Evolutionary conservation across 2,888 invertebrate genomes (phyloP).

Genomic region (Acrobasis consociella): DNA sequence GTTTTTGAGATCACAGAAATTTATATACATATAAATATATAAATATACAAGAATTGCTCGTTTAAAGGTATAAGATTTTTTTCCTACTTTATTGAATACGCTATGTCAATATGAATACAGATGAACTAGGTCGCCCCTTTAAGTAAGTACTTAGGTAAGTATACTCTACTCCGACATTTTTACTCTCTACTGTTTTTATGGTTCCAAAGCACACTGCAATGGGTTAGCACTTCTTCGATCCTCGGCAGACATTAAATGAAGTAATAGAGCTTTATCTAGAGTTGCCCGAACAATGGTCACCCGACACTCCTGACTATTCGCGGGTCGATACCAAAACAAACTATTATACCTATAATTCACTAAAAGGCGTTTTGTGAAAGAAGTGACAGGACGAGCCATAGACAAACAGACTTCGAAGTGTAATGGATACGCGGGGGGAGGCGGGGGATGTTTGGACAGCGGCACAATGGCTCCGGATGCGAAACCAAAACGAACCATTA

Average conservation of each 20-base stretch:
- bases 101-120: no score
- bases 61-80: no score
- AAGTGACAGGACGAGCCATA: slow-evolving; percentile 42
- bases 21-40: no score
- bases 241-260: background rate
- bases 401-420: slow-evolving; percentile 38
- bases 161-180: no score
- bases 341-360: slow-evolving; percentile 36
- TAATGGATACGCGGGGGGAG: slow-evolving; percentile 50
- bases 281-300: background rate
- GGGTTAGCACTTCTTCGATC: background rate
- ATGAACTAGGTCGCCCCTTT: no score
- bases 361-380: slow-evolving; percentile 46
- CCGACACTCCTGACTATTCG: slow-evolving; percentile 5
- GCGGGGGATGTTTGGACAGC: slow-evolving; percentile 60
- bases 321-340: slow-evolving; percentile 9
- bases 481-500: slow-evolving; percentile 57
- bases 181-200: no score
- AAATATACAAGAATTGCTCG: no score
- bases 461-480: slow-evolving; percentile 64
- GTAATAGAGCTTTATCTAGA: background rate
- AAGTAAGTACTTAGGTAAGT: no score
- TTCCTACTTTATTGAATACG: no score
- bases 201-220: no score
- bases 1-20: no score